phyloP scores from a whole-genome alignment of 2,888 invertebrate species.

The Magallana nippona region DNA sequence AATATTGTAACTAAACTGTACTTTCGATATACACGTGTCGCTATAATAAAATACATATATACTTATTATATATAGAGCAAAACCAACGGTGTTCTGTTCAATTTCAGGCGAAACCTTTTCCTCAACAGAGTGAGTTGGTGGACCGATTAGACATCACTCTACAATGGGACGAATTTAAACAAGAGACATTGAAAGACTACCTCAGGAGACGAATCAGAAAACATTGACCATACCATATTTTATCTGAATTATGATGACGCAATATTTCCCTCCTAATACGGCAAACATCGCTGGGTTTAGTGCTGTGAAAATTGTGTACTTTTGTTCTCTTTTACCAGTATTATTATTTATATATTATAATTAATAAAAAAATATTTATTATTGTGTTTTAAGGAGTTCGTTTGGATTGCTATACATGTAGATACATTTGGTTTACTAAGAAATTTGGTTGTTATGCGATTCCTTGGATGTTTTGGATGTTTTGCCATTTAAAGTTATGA shows the following conservation, averaged over 20 bases:
- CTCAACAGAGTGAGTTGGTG: slow-evolving; percentile 74
- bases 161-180: slow-evolving; percentile 77
- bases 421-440: too few species aligned
- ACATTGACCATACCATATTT: background rate
- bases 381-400: background rate
- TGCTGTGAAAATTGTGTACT: slow-evolving; percentile 29
- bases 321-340: background rate
- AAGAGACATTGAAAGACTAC: slow-evolving; percentile 69
- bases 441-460: too few species aligned
- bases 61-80: too few species aligned
- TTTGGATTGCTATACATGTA: too few species aligned
- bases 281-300: background rate
- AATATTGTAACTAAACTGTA: too few species aligned
- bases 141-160: slow-evolving; percentile 75
- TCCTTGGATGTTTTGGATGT: too few species aligned
- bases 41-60: too few species aligned
- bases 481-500: too few species aligned
- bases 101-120: slow-evolving; percentile 76
- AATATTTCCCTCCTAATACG: slow-evolving; percentile 19
- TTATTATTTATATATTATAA: slow-evolving; percentile 8
- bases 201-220: slow-evolving; percentile 29
- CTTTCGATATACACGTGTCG: too few species aligned
- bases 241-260: background rate
- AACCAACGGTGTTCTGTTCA: background rate
- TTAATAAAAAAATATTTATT: background rate